These are phyloP conservation scores for Vulpes vulpes DNA, from an alignment of 2,113 vertebrate genomes.

Conservation along the genomic window DNA sequence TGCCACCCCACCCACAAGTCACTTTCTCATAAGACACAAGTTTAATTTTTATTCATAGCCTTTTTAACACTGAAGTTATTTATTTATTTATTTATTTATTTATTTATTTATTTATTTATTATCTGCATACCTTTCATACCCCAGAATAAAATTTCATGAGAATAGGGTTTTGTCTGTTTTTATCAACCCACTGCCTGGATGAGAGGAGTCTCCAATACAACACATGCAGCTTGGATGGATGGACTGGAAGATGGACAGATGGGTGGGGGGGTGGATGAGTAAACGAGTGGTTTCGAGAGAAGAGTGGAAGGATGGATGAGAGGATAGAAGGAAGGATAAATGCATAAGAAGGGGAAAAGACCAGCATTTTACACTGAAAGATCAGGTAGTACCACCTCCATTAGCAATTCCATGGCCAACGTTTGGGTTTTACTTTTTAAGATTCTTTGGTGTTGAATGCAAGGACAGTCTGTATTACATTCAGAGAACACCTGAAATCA, in stretches of 20 bases:
- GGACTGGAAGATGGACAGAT: neutral
- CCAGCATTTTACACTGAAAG: neutral
- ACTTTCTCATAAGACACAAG: neutral
- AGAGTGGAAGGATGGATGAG: neutral
- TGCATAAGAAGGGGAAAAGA: neutral
- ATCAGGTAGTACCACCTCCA: neutral
- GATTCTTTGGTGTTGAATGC: neutral
- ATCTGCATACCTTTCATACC: neutral
- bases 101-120: neutral
- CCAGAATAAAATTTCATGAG: neutral
- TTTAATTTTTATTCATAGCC: neutral
- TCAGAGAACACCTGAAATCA: neutral
- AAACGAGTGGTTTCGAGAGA: neutral
- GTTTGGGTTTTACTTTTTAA: neutral
- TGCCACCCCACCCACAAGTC: neutral
- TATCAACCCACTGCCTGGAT: fast-evolving
- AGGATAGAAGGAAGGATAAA: too few species aligned
- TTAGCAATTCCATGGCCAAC: neutral
- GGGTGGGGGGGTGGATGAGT: neutral
- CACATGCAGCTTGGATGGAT: neutral
- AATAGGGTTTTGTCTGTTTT: neutral
- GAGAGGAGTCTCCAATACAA: neutral
- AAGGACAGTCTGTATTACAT: neutral
- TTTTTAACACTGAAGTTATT: neutral
- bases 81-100: neutral